Evolutionary conservation across 2,888 invertebrate species (phyloP).

Genomic region (Linyphia triangularis): DNA sequence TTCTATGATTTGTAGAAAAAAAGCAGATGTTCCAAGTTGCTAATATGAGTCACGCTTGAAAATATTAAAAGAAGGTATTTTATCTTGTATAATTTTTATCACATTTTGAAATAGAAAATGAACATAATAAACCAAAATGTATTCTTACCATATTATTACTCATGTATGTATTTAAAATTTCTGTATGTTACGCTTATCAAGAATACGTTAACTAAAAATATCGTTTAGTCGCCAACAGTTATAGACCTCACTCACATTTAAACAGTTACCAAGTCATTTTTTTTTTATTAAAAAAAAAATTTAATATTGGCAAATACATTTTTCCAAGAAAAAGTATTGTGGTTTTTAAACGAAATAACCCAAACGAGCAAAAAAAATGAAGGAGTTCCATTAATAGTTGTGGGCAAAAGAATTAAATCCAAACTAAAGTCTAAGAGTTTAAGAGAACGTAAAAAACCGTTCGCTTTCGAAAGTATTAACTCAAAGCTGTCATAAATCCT

Average conservation of each 20-base stretch:
- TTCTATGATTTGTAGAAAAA: too few relatives aligned
- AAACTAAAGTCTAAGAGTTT: conserved; percentile 53
- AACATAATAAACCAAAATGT: too few relatives aligned
- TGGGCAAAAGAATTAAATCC: conserved; percentile 56
- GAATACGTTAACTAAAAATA: background rate
- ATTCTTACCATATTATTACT: background rate
- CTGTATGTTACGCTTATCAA: background rate
- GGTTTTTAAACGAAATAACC: conserved; percentile 20
- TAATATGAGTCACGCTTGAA: too few relatives aligned
- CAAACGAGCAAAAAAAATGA: background rate
- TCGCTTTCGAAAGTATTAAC: conserved; percentile 72
- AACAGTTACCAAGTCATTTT: too few relatives aligned
- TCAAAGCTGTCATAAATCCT: conserved; percentile 74
- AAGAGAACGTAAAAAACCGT: conserved; percentile 26
- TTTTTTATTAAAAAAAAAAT: too few relatives aligned
- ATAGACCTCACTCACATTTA: too few relatives aligned
- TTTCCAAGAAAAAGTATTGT: background rate
- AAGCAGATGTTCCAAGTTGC: too few relatives aligned
- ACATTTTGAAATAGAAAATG: too few relatives aligned
- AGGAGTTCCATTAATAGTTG: conserved; percentile 30
- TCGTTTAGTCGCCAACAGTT: background rate
- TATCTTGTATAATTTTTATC: too few relatives aligned
- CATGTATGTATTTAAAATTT: background rate
- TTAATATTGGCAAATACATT: background rate
- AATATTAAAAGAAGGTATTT: too few relatives aligned